Base-by-base conservation (phyloP, 2,797 vertebrate genomes). In the Octomys mimax region DNA sequence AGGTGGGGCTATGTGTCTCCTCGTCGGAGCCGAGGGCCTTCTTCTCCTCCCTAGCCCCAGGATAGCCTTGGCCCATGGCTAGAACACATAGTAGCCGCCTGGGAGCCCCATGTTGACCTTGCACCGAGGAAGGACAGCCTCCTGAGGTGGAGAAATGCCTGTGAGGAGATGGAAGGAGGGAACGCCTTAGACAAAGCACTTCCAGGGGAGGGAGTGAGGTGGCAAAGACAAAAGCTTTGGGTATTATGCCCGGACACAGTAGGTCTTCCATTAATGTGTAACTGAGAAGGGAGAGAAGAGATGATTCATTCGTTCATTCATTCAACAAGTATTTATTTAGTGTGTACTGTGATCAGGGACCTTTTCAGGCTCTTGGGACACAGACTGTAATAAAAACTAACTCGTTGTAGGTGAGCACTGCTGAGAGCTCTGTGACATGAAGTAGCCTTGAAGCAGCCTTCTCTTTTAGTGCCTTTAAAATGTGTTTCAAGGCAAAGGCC, bases 271-370 rank as follows among this genome's bases (percentile, higher is more conserved):
- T 31, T 79, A 92, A 26, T 2, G 4, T 54, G 33, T 71, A 11
- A 18, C n/a, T 31, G 2, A 70, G 89, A 88, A 18, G 22, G 39
- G 59, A 79, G 68, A 64, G 59, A 86, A 57, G 78, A 49, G 77
- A 57, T 36, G 39, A 21, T 31, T 46, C 62, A 21, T 81, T 70
- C 49, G 16, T 73, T 61, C 59, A 21, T 78, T 70, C 54, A 22
- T 73, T 61, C 24, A 36, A 4, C 22, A 54, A 36, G 8, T 75
- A 13, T 52, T 81, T 73, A 39, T 28, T 36, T 71, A 91, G 66
- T 14, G 0, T 24, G 21, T 19, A 1, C 33, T 31, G 0, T 14
- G 9, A 33, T 0, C 11, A 19, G 68, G 68, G 71, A 21, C 11
- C 16, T 31, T 87, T 21, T 22, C 19, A 19, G 68, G n/a, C 22